Base-by-base conservation (phyloP, 2,113 vertebrate species). In the Nesoenas mayeri region DNA sequence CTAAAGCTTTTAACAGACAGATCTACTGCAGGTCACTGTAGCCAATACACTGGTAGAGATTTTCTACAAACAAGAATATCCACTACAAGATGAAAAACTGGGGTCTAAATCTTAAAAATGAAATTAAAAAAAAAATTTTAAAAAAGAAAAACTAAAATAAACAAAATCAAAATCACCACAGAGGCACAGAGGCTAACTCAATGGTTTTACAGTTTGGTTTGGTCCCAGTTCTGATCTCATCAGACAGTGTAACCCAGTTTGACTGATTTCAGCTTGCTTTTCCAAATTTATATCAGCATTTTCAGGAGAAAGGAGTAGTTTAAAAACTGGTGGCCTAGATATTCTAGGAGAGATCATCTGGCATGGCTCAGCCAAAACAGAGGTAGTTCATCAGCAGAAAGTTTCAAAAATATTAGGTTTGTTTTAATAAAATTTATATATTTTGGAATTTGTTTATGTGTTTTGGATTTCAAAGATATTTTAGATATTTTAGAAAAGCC, bases 1-100 rank as follows among this genome's bases (percentile, higher is more conserved):
- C 89, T 72, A 91, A 97, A 92, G 47, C 16, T 67, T 65, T 75
- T 95, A 86, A 83, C 79, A 95, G 80, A 56, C 11, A 77, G 36
- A 78, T 44, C 69, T 67, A 62, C 62, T 75, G n/a, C 69, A 85
- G 26, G 38, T 67, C 32, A 40, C 51, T 85, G n/a, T 50, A 85
- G 50, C 40, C 42, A 92, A n/a, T 5, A 70, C 4, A 14, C 34
- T 91, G 38, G 44, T 80, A 78, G 50, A 60, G 7, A 69, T 54
- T 89, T 88, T 88, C 58, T 82, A 51, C 53, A 9, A 92, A 79
- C 9, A 88, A 17, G 9, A 90, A 47, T 42, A 81, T 13, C 17
- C 47, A 85, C 16, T 6, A 31, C 10, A 51, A 34, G 51, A 51
- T 24, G 24, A 89, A 95, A 94, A 89, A 57, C 0, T 3, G 14